Conservation (phyloP, 2,797 vertebrate species). For the Euthynnus affinis region DNA sequence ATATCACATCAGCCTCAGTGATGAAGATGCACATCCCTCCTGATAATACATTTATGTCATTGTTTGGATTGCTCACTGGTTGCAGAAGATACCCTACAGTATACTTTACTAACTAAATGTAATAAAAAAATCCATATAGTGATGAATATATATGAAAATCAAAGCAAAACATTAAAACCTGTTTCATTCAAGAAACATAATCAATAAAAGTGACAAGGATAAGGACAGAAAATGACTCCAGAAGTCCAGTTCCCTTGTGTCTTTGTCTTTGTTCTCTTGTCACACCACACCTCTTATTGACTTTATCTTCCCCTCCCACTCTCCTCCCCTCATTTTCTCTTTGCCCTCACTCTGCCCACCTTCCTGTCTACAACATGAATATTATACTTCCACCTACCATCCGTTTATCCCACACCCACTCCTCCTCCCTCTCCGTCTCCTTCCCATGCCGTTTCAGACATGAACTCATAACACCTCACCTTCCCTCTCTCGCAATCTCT, state of each 20-base stretch:
- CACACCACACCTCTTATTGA: conserved; percentile 16
- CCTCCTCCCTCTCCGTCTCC: conserved; percentile 38
- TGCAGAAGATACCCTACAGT: background rate
- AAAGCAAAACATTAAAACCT: background rate
- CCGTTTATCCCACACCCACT: conserved; percentile 34
- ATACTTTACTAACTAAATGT: background rate
- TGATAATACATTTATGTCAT: background rate
- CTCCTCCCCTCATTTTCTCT: conserved; percentile 16
- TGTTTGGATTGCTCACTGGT: background rate
- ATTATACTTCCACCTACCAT: conserved; percentile 9
- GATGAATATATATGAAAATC: conserved; percentile 4
- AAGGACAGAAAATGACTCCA: background rate
- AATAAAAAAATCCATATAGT: background rate
- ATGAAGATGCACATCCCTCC: background rate
- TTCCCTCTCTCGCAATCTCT: conserved; percentile 34
- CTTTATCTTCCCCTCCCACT: conserved; percentile 11
- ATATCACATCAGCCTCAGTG: no score
- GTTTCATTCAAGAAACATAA: background rate
- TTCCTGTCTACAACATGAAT: conserved; percentile 24
- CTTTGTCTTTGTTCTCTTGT: conserved; percentile 32
- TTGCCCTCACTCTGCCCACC: conserved; percentile 3
- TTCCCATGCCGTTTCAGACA: conserved; percentile 59
- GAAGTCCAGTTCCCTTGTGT: background rate
- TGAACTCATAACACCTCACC: conserved; percentile 72
- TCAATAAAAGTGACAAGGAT: background rate